A percentile compares a stretch with the other conserved stretches of the same genome.
These are phyloP conservation scores for Melanaphis sacchari DNA, from an alignment of 1,140 invertebrate genomes.

Conservation along the genomic window DNA sequence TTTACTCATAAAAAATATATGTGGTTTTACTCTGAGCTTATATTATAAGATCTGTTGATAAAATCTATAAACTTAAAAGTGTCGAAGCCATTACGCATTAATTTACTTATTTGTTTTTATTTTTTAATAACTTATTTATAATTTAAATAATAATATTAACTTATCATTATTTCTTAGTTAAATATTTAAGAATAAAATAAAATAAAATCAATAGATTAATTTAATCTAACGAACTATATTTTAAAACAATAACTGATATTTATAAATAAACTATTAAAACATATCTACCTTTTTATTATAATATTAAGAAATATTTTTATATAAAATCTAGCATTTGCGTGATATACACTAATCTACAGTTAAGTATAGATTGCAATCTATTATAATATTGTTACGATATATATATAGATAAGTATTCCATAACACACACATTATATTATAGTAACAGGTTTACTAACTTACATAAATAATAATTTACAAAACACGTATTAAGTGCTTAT, in stretches of 20 bases:
- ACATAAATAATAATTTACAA: background rate
- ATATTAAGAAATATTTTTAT: background rate
- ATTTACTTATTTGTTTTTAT: background rate
- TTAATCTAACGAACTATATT: background rate
- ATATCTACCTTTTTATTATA: background rate
- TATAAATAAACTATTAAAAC: background rate
- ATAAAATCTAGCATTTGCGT: background rate
- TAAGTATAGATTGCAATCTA: background rate
- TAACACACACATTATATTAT: background rate
- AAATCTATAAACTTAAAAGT: no score
- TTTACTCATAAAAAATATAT: no score
- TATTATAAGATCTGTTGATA: no score
- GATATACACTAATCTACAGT: background rate
- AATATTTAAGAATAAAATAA: background rate
- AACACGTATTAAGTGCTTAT: no score
- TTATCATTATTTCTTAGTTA: background rate
- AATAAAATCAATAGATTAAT: background rate
- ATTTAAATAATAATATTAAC: background rate
- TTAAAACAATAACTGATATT: background rate
- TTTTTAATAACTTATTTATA: background rate
- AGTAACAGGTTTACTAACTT: background rate
- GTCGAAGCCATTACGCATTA: no score
- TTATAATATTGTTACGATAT: background rate
- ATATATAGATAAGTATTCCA: background rate
- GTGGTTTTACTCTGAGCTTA: no score